Base-by-base conservation (phyloP, 2,888 invertebrate genomes). In the Synergus itoensis region DNA sequence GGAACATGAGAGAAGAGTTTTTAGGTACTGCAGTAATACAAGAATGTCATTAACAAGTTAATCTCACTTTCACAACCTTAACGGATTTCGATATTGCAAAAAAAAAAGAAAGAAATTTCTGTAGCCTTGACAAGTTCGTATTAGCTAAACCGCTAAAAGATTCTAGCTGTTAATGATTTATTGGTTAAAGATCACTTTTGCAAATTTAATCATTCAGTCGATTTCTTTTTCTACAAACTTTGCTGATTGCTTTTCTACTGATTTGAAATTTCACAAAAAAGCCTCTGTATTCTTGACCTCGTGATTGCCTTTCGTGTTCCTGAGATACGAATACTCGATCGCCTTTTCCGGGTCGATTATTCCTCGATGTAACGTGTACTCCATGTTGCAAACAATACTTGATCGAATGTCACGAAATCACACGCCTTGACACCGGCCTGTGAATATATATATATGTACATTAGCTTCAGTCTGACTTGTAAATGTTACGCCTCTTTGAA, bases 251-350 rank as follows among this genome's bases (percentile, higher is more conserved):
- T 21, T 12, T 21, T 67, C 21, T 45, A 21, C 18, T 67, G 43
- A 48, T 36, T 69, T 43, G 36, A 11, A 53, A 36, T 28, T 53
- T 73, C 73, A 73, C 48, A 73, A 73, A 28, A 73, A 73, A 11
- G 73, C 73, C 28, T 73, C 73, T 36, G 53, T 73, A 36, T 73
- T 73, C 53, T 73, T 73, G 48, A 73, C 73, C 73, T 73, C 73
- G 73, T 73, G 53, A 53, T 73, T 73, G 36, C 73, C 73, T 73
- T 73, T 73, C 53, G 73, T 73, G 48, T 73, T 73, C 28, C 73
- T 73, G 21, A 73, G 36, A 53, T 73, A 53, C 12, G 73, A 73
- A 53, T 73, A 36, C 36, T 73, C 73, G 48, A 73, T 73, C 53
- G 53, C 73, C 48, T 73, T 73, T 53, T 73, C 73, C 53, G 73